Percentiles rank a stretch among this genome's conserved stretches.
Evolutionary conservation across 53 echinoderm and acorn worm species (phyloP).

Genomic region (Actinopyga echinites): DNA sequence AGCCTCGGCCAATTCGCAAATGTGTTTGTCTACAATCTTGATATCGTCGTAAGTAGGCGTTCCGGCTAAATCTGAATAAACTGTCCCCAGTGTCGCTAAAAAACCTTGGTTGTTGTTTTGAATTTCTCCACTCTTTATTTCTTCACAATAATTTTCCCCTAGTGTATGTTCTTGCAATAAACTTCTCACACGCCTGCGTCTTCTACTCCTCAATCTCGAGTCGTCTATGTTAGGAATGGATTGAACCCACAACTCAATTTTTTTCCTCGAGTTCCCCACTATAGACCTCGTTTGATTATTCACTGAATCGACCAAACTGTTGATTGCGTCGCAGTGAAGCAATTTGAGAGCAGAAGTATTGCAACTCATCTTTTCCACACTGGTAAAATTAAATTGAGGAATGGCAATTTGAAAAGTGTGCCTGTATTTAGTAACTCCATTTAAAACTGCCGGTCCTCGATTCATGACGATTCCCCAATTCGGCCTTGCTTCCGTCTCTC

Average conservation of each 20-base stretch:
- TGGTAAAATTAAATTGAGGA: background rate
- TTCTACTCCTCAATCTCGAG: background rate
- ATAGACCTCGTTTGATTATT: background rate
- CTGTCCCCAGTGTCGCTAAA: background rate
- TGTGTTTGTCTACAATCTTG: background rate
- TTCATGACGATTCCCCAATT: background rate
- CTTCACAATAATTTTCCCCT: background rate
- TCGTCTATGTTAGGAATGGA: background rate
- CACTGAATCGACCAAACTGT: background rate
- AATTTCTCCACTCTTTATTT: background rate
- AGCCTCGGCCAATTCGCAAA: background rate
- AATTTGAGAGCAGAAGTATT: background rate
- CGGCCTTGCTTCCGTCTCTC: background rate
- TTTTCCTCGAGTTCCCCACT: background rate
- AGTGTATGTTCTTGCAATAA: background rate
- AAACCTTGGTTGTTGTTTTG: background rate
- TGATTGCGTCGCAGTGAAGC: background rate
- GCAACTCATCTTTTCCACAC: background rate
- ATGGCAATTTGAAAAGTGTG: background rate
- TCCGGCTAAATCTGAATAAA: background rate
- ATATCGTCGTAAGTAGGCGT: background rate
- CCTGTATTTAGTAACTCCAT: slow-evolving; percentile 1
- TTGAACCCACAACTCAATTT: background rate
- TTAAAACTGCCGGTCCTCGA: background rate
- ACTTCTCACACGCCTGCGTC: too few species aligned